A percentile compares a stretch with the other conserved stretches of the same genome.
These are phyloP conservation scores for Fulica atra DNA, from an alignment of 2,113 vertebrate genomes.

Conservation along the genomic window DNA sequence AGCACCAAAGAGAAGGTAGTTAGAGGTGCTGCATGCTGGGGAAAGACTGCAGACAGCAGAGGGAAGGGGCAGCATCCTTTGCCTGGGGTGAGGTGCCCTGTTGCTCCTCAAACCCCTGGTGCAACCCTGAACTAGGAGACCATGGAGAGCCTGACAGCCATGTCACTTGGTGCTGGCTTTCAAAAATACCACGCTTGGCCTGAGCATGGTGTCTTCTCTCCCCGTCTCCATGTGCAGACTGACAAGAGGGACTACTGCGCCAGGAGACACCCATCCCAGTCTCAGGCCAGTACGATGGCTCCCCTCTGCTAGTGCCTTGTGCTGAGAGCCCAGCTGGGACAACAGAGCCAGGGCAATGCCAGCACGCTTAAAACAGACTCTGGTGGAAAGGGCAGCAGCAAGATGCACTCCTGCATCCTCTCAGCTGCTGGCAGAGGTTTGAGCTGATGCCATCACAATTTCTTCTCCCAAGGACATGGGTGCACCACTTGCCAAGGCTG, in stretches of 20 bases:
- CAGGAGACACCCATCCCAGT: neutral
- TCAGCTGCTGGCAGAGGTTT: neutral
- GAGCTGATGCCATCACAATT: neutral
- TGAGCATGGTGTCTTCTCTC: neutral
- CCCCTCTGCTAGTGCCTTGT: neutral
- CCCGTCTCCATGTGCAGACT: neutral
- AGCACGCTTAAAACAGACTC: neutral
- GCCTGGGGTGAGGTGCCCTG: neutral
- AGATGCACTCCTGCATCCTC: neutral
- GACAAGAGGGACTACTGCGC: neutral
- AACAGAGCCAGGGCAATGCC: neutral
- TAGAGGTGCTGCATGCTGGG: neutral
- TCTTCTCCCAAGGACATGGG: neutral
- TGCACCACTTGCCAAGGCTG: neutral
- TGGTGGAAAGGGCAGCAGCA: neutral
- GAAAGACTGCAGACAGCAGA: neutral
- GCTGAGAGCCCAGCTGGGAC: fast-evolving
- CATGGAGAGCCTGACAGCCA: fast-evolving
- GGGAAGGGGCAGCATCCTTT: fast-evolving
- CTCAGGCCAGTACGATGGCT: neutral
- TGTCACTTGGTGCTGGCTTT: neutral
- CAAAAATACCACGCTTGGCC: neutral
- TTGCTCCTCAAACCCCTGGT: neutral
- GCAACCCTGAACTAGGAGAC: neutral
- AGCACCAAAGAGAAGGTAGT: neutral